These are phyloP conservation scores for Caranx ignobilis DNA, from an alignment of 2,113 vertebrate genomes.

Conservation along the genomic window DNA sequence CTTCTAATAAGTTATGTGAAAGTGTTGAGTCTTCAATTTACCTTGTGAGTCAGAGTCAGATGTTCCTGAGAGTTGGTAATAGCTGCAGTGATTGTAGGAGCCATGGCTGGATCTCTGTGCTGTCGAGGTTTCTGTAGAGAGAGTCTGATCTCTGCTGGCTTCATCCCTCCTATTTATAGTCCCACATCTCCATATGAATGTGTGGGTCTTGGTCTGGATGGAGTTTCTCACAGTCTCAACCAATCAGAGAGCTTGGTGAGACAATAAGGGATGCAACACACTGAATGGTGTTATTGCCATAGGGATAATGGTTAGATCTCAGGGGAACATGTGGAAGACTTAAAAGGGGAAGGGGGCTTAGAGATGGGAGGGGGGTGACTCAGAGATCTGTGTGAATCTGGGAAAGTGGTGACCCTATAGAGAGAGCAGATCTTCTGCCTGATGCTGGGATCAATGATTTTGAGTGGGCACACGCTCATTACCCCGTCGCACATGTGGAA, in stretches of 20 bases:
- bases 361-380: slow-evolving; percentile 33
- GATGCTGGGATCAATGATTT: slow-evolving; percentile 69
- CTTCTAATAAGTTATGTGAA: neutral
- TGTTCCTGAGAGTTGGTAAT: slow-evolving; percentile 65
- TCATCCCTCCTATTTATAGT: slow-evolving; percentile 80
- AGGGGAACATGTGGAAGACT: slow-evolving; percentile 76
- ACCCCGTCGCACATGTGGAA: slow-evolving; percentile 11
- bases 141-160: slow-evolving; percentile 69
- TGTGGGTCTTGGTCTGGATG: slow-evolving; percentile 76
- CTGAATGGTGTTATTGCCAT: slow-evolving; percentile 65
- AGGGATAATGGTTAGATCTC: slow-evolving; percentile 74
- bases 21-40: slow-evolving; percentile 49
- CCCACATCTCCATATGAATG: slow-evolving; percentile 83
- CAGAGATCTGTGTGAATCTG: slow-evolving; percentile 73
- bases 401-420: slow-evolving; percentile 81
- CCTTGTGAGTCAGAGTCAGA: slow-evolving; percentile 75
- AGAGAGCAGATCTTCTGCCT: slow-evolving; percentile 64
- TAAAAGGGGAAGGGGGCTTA: too few species aligned
- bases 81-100: slow-evolving; percentile 74
- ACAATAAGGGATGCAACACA: slow-evolving; percentile 63
- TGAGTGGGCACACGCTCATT: slow-evolving; percentile 59
- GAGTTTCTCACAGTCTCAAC: slow-evolving; percentile 82
- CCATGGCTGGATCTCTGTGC: slow-evolving; percentile 76
- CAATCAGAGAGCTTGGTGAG: slow-evolving; percentile 72
- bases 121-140: slow-evolving; percentile 71